Conservation (phyloP, 2,113 vertebrate species). For the Haemorhous mexicanus region DNA sequence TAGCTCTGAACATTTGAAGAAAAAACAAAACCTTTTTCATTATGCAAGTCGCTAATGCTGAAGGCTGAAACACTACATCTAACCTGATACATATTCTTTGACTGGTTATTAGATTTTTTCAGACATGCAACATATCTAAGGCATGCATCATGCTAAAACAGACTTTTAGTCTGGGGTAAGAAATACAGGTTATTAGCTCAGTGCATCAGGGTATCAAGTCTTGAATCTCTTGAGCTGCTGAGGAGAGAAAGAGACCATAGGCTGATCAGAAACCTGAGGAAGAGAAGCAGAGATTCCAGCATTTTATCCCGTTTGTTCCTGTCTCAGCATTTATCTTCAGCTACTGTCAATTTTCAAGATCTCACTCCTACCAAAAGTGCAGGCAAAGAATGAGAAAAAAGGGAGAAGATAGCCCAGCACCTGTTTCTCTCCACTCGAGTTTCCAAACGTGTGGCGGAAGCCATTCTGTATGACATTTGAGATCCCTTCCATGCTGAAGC, state of each 20-base stretch:
- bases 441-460: slow-evolving; percentile 95
- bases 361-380: slow-evolving; percentile 36
- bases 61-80: background rate
- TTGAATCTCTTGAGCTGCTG: background rate
- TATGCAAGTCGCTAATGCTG: background rate
- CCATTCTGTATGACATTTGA: slow-evolving; percentile 98
- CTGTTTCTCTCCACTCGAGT: slow-evolving; percentile 95
- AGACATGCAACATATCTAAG: background rate
- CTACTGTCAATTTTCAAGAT: background rate
- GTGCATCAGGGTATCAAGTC: background rate
- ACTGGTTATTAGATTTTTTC: background rate
- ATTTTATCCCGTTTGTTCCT: background rate
- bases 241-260: background rate
- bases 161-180: background rate
- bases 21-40: background rate
- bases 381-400: slow-evolving; percentile 62
- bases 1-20: background rate
- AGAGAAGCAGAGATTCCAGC: background rate
- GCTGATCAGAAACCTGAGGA: background rate
- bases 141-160: background rate
- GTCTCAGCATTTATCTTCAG: background rate
- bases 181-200: background rate
- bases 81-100: background rate
- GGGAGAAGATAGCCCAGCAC: slow-evolving; percentile 77
- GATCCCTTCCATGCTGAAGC: slow-evolving; percentile 97